Evolutionary conservation across 2,888 invertebrate genomes (phyloP).

Genomic region (Cenopis cana): DNA sequence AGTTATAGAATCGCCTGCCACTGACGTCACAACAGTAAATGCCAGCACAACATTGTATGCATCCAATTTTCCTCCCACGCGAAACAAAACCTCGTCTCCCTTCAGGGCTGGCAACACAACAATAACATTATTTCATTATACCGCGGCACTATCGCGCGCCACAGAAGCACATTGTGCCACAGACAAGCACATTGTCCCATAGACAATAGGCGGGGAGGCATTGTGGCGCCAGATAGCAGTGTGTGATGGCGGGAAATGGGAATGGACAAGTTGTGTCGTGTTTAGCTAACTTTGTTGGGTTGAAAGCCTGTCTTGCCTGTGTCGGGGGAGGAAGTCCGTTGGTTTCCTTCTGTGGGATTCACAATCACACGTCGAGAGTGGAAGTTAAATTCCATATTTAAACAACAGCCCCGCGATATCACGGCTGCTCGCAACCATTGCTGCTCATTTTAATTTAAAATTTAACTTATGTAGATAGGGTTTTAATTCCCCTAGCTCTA

Average conservation of each 20-base stretch:
- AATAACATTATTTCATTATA: slow-evolving; percentile 54
- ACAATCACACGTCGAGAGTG: no score
- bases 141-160: slow-evolving; percentile 57
- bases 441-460: no score
- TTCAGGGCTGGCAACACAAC: slow-evolving; percentile 48
- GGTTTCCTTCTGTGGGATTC: not conserved
- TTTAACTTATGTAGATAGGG: no score
- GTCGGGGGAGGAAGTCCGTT: slow-evolving; percentile 18
- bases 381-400: no score
- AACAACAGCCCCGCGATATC: no score
- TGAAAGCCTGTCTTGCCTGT: slow-evolving; percentile 36
- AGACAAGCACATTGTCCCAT: slow-evolving; percentile 38
- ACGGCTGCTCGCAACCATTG: no score
- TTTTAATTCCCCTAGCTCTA: no score
- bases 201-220: slow-evolving; percentile 35
- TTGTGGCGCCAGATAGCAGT: slow-evolving; percentile 37
- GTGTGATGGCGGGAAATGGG: slow-evolving; percentile 40
- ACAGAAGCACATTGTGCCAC: slow-evolving; percentile 49
- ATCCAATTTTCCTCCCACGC: slow-evolving; percentile 35
- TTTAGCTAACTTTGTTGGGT: slow-evolving; percentile 40
- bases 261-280: slow-evolving; percentile 43
- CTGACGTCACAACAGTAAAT: slow-evolving; percentile 17
- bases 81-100: slow-evolving; percentile 47
- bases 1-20: not conserved
- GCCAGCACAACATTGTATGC: slow-evolving; percentile 12